Evolutionary conservation across 2,888 invertebrate species (phyloP), one percentile per base, ranked within the genome.

Genomic region (Bombylius discolor): DNA sequence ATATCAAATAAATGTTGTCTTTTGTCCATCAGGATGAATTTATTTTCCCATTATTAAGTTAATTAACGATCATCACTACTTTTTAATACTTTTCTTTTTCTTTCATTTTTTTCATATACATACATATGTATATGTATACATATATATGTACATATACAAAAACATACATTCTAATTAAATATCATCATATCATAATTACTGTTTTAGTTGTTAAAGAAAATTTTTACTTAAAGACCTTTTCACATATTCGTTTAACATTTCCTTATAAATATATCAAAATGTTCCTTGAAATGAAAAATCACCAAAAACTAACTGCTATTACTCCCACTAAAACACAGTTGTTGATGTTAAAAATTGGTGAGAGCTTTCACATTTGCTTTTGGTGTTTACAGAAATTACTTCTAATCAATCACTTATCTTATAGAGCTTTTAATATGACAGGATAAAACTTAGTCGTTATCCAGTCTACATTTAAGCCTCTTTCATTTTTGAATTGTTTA

Each of bases 351-450:
- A 23, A 23, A 23, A 23, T 23, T 23, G 23, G 23, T 23, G 23
- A 23, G 46, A 46, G 46, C 14, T 46, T 46, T 46, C 46, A n/a
- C 12, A 46, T 46, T 46, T 11, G 7, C 39, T 9, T 9, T 23
- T 23, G 23, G 23, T 23, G 23, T 49, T 42, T 54, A 44, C 36
- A 34, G 36, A 44, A 45, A 55, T 55, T 55, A 50, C 54, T 50
- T 49, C 50, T 55, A 58, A 58, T 58, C 58, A 58, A 58, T 58
- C 58, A 58, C 58, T 56, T 58, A 58, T 58, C 58, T 51, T 23
- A 23, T 53, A 51, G 46, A 52, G 51, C 51, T 53, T 58, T 45
- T 51, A 56, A 56, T 58, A 58, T 58, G 56, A 58, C 56, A 58
- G 56, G 56, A 58, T 58, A 58, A 58, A 54, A 58, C 50, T 53